Evolutionary conservation across 2,888 invertebrate species (phyloP), one percentile per base, ranked within the genome.

Genomic region (Drosophila mimetica): DNA sequence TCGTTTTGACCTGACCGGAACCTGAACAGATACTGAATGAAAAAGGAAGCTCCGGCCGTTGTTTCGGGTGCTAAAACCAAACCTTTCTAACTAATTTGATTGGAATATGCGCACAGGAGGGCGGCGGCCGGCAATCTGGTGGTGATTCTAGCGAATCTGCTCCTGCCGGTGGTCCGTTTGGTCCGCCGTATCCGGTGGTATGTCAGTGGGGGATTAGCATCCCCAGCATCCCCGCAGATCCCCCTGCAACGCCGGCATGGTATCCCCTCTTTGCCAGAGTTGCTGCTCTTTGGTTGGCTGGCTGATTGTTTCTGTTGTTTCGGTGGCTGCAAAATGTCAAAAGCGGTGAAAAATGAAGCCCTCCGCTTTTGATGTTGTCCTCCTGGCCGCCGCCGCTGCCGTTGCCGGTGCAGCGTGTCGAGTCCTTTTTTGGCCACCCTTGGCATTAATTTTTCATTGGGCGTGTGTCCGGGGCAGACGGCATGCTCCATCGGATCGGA

Each of bases 51-150:
- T 41, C n/a, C 8, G 42, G 41, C 16, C 36, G 28, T 28, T 50
- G 65, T 54, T 37, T 2, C 2, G 2, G 30, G 9, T 11, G 58
- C 61, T n/a, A n/a, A 41, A 52, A 51, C 47, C 47, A 74, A 85
- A 86, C 84, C 79, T 85, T 86, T 88, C 61, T 88, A 77, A 79
- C 86, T 85, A 85, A 85, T 85, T 85, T 85, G 88, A 85, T 85
- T 85, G 81, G 77, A 86, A 88, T 85, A 76, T 80, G 79, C 80
- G 78, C 69, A 74, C 63, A 64, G 60, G 55, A 71, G 53, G 60
- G 51, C 25, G 60, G 51, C 57, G 64, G 42, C 44, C n/a, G n/a
- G n/a, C n/a, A n/a, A 42, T 48, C 69, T 30, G 47, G 30, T 60
- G 61, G 30, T 60, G 61, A 16, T 9, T 16, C 37, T 39, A 16